Base-by-base conservation (phyloP, 2,113 vertebrate species). In the Spea multiplicata region DNA sequence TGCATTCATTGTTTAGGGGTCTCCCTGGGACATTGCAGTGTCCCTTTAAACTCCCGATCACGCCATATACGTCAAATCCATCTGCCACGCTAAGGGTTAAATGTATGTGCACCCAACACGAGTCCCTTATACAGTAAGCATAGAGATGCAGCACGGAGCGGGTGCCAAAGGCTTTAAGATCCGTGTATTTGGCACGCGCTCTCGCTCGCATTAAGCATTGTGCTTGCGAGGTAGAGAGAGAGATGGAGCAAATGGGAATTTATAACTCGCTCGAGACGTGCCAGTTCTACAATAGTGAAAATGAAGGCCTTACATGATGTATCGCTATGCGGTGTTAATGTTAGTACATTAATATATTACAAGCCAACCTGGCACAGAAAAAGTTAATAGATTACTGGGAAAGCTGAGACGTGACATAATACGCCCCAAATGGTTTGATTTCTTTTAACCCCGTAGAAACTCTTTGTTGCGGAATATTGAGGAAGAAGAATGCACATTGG, bases 241-340 rank as follows among this genome's bases (percentile, higher is more conserved):
- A 52, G 76, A 53, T 10, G 62, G 66, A 72, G 69, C 3, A 46
- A 62, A 66, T 5, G 59, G 17, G 68, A 71, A 46, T 78, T 65
- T 71, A 77, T 77, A 49, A 55, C 67, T 64, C 48, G 8, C 52
- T 62, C 46, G 13, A 12, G 13, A 30, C 16, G 17, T 78, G 68
- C 59, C 57, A 78, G 66, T 10, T 59, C 74, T 76, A 17, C 62
- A 66, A 8, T 44, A 76, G 76, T 64, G 46, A 61, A 71, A 71
- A 50, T 71, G 6, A 76, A 68, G 46, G 46, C 46, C 67, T 14
- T 47, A 67, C 66, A 14, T 67, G 55, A 59, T 59, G 55, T 48
- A 73, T 62, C 61, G 46, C 57, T 62, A 61, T 62, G 72, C 46
- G 44, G 14, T 73, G 71, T 59, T 61, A 17, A 46, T 62, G 57